Base-by-base conservation (phyloP, 2,888 invertebrate species). In the Erannis defoliaria region DNA sequence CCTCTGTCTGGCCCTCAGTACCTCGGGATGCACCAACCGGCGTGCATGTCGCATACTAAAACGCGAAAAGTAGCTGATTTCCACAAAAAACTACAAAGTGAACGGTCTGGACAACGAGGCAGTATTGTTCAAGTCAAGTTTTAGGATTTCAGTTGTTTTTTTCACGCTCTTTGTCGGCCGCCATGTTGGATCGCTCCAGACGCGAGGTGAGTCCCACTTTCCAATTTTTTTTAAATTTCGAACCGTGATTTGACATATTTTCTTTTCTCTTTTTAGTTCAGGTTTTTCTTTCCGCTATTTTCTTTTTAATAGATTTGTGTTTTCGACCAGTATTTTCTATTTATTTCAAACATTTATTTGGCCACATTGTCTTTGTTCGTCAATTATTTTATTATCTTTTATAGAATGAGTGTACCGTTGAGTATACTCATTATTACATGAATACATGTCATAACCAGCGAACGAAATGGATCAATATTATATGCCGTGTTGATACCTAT, bases 161-260 rank as follows among this genome's bases (percentile, higher is more conserved):
- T 37, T 26, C n/a, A 35, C 23, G 21, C 16, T 55, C 51, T 60
- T 64, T 62, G 55, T 62, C 38, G 55, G 45, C 50, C 23, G 61
- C 61, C 86, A 86, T 86, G 50, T 85, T 84, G 81, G 77, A 74
- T 76, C 62, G 70, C 14, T 14, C 19, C 38, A 16, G 71, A 51
- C 50, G 55, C 55, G 68, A 75, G 82, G 86, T 85, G 75, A 82
- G 84, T 84, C 48, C 68, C 66, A 78, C 82, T 86, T 86, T 86
- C 78, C 79, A 77, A 77, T 79, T 82, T 80, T 81, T 54, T 63
- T 67, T 29, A 38, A 62, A 55, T 68, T 71, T 69, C 55, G 55
- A 58, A 60, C 37, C 35, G 14, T 35, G 5, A 40, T 59, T 29
- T 60, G 55, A 45, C 29, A 29, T 26, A 33, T 53, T 53, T 26